A percentile compares a stretch with the other conserved stretches of the same genome.
Conservation (phyloP, 2,797 vertebrate genomes). For the Setipinna tenuifilis region DNA sequence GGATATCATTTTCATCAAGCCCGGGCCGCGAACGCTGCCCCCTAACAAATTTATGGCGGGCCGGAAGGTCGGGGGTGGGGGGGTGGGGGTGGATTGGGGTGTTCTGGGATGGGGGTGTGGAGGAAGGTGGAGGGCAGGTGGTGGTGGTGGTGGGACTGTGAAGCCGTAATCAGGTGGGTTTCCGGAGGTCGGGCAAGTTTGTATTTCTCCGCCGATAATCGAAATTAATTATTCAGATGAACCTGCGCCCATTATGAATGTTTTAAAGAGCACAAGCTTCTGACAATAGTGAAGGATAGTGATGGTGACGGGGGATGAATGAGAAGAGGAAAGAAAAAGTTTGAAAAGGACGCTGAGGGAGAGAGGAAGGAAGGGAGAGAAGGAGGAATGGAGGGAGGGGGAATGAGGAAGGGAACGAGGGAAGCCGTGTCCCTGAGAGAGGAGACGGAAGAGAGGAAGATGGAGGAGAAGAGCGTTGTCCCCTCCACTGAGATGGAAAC, state of each 20-base stretch:
- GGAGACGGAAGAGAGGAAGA: no score
- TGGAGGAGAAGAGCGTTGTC: neutral
- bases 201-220: conserved; percentile 49
- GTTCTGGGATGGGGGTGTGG: neutral
- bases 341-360: neutral
- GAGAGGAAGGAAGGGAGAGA: neutral
- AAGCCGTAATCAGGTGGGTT: conserved; percentile 51
- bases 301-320: neutral
- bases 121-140: no score
- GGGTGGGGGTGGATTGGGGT: neutral
- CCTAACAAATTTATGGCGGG: conserved; percentile 37
- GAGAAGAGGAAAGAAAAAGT: neutral
- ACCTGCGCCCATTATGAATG: conserved; percentile 45
- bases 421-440: conserved; percentile 5
- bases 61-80: no score
- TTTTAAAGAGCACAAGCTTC: conserved; percentile 38
- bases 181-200: conserved; percentile 52
- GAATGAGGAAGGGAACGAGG: neutral
- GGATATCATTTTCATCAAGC: conserved; percentile 53
- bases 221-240: conserved; percentile 53
- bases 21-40: conserved; percentile 27
- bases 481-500: conserved; percentile 41
- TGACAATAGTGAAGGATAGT: conserved; percentile 3
- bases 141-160: neutral
- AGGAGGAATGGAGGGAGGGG: neutral